phyloP scores from a whole-genome alignment of 2,888 invertebrate genomes.

The Drosophila paracracens region DNA sequence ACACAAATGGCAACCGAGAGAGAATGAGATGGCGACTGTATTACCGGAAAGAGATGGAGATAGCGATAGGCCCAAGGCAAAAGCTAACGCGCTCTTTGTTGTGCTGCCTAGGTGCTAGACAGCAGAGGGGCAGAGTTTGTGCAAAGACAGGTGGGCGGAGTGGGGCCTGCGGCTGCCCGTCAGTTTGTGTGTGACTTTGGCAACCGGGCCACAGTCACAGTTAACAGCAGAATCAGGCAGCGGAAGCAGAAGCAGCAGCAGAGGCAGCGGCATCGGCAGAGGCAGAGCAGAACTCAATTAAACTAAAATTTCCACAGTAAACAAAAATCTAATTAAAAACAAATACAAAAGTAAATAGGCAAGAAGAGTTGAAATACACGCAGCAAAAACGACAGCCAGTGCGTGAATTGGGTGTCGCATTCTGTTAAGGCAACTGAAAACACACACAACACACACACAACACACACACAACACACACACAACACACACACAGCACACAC shows the following conservation, averaged over 20 bases:
- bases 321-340: slow-evolving; percentile 81
- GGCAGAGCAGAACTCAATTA: slow-evolving; percentile 70
- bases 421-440: slow-evolving; percentile 36
- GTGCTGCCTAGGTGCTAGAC: slow-evolving; percentile 41
- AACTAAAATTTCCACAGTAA: slow-evolving; percentile 76
- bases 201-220: slow-evolving; percentile 24
- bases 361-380: slow-evolving; percentile 58
- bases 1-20: slow-evolving; percentile 22
- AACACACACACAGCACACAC: slow-evolving; percentile 3
- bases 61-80: slow-evolving; percentile 31
- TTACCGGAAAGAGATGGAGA: slow-evolving; percentile 5
- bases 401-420: slow-evolving; percentile 49
- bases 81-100: slow-evolving; percentile 61
- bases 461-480: not conserved
- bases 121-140: not conserved
- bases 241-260: slow-evolving; percentile 13
- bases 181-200: slow-evolving; percentile 51
- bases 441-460: slow-evolving; percentile 5
- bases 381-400: slow-evolving; percentile 37
- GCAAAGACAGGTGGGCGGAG: not conserved
- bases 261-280: slow-evolving; percentile 25
- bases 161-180: slow-evolving; percentile 29
- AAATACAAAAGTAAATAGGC: slow-evolving; percentile 78
- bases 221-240: slow-evolving; percentile 2
- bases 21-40: not conserved